These are phyloP conservation scores for Tenthredo notha DNA, from an alignment of 2,888 invertebrate species.

Conservation along the genomic window DNA sequence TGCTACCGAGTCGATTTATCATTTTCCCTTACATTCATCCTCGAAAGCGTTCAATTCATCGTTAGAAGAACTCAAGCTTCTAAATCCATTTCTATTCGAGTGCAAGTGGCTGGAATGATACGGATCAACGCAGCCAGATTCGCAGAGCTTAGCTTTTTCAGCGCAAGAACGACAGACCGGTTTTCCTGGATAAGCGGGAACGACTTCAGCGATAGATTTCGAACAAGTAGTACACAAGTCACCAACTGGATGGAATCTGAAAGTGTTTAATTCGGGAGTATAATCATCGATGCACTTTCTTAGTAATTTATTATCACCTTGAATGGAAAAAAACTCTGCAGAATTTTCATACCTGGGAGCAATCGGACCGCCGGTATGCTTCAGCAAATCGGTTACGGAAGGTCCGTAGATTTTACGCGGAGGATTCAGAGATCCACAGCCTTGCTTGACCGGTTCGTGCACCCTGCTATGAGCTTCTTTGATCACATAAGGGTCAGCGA, in stretches of 20 bases:
- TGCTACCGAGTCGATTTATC: neutral
- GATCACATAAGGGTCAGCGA: slow-evolving; percentile 61
- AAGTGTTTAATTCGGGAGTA: slow-evolving; percentile 24
- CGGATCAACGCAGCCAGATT: neutral
- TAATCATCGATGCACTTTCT: neutral
- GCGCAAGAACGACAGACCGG: slow-evolving; percentile 56
- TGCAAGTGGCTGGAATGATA: neutral
- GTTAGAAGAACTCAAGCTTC: neutral
- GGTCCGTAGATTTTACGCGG: slow-evolving; percentile 13
- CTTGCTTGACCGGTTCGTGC: slow-evolving; percentile 1
- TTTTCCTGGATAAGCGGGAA: slow-evolving; percentile 66
- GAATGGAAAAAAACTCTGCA: neutral
- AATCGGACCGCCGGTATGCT: slow-evolving; percentile 35
- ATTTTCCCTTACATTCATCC: slow-evolving; percentile 20
- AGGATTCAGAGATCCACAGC: slow-evolving; percentile 15
- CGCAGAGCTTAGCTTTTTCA: neutral
- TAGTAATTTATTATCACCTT: neutral
- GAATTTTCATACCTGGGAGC: slow-evolving; percentile 54
- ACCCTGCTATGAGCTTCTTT: slow-evolving; percentile 60
- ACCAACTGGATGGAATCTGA: slow-evolving; percentile 61
- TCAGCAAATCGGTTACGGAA: neutral
- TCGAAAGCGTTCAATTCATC: slow-evolving; percentile 29
- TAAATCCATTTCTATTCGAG: neutral
- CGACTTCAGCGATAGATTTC: slow-evolving; percentile 56
- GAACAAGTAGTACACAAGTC: slow-evolving; percentile 61